Conservation (phyloP, 2,797 vertebrate genomes). For the Pangasius macronema region DNA sequence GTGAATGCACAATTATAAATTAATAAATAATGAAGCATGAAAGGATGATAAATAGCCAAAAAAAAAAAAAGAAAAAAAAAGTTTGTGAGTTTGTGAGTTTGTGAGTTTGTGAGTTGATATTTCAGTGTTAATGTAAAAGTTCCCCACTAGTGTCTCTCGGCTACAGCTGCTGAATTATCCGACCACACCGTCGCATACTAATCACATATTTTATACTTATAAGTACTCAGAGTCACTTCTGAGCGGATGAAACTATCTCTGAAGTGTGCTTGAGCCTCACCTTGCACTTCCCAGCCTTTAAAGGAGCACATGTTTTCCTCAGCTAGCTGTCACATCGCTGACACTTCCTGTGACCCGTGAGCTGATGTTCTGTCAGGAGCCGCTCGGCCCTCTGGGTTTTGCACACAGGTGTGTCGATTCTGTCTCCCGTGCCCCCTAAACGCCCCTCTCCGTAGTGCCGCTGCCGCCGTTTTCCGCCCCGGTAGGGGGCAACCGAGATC, state of each 20-base stretch:
- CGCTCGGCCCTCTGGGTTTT: slow-evolving; percentile 69
- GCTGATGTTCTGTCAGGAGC: slow-evolving; percentile 78
- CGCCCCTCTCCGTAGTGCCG: slow-evolving; percentile 60
- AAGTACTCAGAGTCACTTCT: slow-evolving; percentile 3
- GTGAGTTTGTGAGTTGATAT: neutral
- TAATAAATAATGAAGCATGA: too few relatives aligned
- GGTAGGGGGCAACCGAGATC: slow-evolving; percentile 62
- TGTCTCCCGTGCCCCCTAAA: slow-evolving; percentile 57
- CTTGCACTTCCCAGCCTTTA: slow-evolving; percentile 43
- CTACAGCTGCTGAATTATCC: slow-evolving; percentile 3
- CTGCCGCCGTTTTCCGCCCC: slow-evolving; percentile 56
- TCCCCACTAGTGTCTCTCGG: neutral
- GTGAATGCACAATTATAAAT: neutral
- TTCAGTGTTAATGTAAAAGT: neutral
- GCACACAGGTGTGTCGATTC: slow-evolving; percentile 52
- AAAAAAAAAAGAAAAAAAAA: neutral
- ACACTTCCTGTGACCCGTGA: slow-evolving; percentile 77
- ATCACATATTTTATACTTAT: neutral
- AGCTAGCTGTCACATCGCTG: slow-evolving; percentile 71
- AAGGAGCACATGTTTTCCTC: slow-evolving; percentile 74
- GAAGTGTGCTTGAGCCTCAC: slow-evolving; percentile 34
- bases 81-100: neutral
- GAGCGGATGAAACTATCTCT: neutral
- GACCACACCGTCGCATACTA: neutral
- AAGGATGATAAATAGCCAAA: neutral